These are phyloP conservation scores for Strix aluco DNA, from an alignment of 2,113 vertebrate species.

Conservation along the genomic window DNA sequence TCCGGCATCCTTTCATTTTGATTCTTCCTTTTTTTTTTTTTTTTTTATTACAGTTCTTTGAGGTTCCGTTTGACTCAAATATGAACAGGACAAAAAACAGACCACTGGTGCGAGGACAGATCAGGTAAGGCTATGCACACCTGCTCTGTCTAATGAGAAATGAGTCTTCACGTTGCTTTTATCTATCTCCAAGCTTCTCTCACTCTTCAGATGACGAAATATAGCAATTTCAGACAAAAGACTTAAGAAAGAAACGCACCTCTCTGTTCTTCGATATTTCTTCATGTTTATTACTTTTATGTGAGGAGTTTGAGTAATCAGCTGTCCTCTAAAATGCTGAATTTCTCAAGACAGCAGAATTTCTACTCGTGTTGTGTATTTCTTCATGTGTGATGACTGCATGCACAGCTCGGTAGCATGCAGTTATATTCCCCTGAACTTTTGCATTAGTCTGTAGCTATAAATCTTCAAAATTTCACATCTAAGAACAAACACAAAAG, in stretches of 20 bases:
- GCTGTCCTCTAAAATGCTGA: not conserved
- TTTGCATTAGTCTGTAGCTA: not conserved
- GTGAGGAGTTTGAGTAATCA: not conserved
- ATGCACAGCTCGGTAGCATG: rapidly evolving
- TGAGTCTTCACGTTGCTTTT: not conserved
- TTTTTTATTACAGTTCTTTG: constrained; percentile 88
- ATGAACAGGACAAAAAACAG: constrained; percentile 99
- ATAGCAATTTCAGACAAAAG: not conserved
- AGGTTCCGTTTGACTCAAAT: constrained; percentile 98
- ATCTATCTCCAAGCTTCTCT: not conserved
- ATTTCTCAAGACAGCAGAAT: not conserved
- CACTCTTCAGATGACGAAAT: not conserved
- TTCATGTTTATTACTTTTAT: not conserved
- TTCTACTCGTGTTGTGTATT: not conserved
- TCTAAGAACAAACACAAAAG: not conserved
- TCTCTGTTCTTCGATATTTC: not conserved
- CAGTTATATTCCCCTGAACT: not conserved
- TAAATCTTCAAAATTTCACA: not conserved
- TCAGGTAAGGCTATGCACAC: constrained; percentile 84
- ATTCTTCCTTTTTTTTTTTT: constrained; percentile 29
- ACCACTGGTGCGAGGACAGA: constrained; percentile 94
- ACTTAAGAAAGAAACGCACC: not conserved
- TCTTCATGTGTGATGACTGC: not conserved
- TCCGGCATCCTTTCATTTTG: constrained; percentile 20
- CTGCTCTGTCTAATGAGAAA: not conserved